These are phyloP conservation scores for Pseudomyrmex sp. DNA, from an alignment of 1,140 invertebrate genomes.

Conservation along the genomic window DNA sequence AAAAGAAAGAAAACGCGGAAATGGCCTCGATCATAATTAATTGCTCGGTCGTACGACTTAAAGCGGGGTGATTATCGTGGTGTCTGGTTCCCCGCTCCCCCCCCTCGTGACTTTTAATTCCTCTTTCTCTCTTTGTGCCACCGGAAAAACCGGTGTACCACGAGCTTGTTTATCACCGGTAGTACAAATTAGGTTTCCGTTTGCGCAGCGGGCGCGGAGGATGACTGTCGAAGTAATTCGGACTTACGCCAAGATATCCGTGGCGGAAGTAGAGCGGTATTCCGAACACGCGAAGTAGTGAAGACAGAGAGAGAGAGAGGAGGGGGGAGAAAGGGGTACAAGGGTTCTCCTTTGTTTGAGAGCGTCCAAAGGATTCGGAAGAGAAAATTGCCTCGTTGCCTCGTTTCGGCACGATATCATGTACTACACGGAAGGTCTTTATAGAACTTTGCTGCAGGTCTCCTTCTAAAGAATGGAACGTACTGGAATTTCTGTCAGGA, in stretches of 20 bases:
- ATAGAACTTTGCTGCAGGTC: slow-evolving; percentile 4
- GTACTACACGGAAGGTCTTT: slow-evolving; percentile 26
- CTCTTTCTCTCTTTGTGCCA: neutral
- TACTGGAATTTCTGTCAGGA: slow-evolving; percentile 2
- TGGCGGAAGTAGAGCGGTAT: slow-evolving; percentile 12
- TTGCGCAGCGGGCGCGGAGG: slow-evolving; percentile 2
- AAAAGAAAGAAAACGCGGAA: slow-evolving; percentile 29
- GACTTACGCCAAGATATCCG: slow-evolving; percentile 8
- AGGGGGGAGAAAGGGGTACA: no score
- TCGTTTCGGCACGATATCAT: slow-evolving; percentile 20
- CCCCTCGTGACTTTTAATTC: neutral
- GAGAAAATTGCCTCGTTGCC: slow-evolving; percentile 42
- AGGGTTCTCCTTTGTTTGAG: neutral
- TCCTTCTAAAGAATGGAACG: slow-evolving; percentile 21
- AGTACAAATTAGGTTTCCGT: slow-evolving; percentile 52
- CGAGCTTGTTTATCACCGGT: slow-evolving; percentile 29
- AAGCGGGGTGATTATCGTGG: slow-evolving; percentile 24
- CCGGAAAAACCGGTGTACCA: slow-evolving; percentile 1
- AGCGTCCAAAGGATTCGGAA: slow-evolving; percentile 35
- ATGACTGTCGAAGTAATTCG: slow-evolving; percentile 56
- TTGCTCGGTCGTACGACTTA: slow-evolving; percentile 24
- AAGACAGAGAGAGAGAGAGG: no score
- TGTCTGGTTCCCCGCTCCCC: neutral
- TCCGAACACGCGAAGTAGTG: neutral
- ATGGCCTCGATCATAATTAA: slow-evolving; percentile 44